Percentiles rank a stretch among this genome's conserved stretches.
These are phyloP conservation scores for Cephalopholis sonnerati DNA, from an alignment of 2,113 vertebrate species.

Conservation along the genomic window DNA sequence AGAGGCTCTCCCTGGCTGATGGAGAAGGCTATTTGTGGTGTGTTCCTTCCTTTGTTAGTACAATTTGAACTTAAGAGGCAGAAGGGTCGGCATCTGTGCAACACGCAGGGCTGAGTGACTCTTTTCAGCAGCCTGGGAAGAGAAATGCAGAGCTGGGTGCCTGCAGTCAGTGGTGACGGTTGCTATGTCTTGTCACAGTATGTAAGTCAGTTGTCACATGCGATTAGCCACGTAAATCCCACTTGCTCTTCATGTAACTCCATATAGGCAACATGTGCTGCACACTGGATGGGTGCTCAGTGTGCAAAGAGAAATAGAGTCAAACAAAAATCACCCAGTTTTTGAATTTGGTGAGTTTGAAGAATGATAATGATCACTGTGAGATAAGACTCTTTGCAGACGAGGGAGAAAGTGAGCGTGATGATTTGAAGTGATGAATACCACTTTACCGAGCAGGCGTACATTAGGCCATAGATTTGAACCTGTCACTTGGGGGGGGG, in stretches of 20 bases:
- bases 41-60: constrained; percentile 47
- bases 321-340: not conserved
- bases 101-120: constrained; percentile 11
- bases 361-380: constrained; percentile 1
- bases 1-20: constrained; percentile 44
- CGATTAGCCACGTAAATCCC: constrained; percentile 35
- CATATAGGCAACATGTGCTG: not conserved
- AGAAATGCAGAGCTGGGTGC: constrained; percentile 9
- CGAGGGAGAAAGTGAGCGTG: not conserved
- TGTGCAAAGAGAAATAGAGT: not conserved
- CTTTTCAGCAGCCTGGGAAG: constrained; percentile 29
- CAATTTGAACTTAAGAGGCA: constrained; percentile 43
- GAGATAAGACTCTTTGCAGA: not conserved
- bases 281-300: not conserved
- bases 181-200: constrained; percentile 40
- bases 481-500: constrained; percentile 19
- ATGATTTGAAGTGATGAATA: constrained; percentile 17
- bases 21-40: constrained; percentile 66
- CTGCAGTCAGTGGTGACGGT: constrained; percentile 28
- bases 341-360: constrained; percentile 10
- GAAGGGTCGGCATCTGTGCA: not conserved
- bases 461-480: constrained; percentile 23
- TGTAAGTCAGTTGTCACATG: constrained; percentile 58
- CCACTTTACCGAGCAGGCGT: not conserved
- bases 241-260: not conserved